Conservation (phyloP, 2,888 invertebrate species). For the Acanthosepion esculentum region DNA sequence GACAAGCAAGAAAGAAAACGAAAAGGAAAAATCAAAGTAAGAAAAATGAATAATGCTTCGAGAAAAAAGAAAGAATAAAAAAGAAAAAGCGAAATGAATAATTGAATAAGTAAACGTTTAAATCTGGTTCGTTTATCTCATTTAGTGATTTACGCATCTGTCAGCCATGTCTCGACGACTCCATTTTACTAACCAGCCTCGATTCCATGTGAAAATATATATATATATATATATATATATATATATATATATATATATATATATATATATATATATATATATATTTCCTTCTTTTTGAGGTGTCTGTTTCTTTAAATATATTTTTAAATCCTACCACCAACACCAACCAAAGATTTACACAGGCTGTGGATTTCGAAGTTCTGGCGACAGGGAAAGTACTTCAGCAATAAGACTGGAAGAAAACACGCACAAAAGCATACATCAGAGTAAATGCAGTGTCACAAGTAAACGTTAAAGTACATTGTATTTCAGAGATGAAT, state of each 20-base stretch:
- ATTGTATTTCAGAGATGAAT: too few relatives aligned
- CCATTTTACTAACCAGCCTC: background rate
- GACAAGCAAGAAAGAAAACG: background rate
- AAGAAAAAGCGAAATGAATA: background rate
- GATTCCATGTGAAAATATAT: background rate
- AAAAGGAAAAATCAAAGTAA: background rate
- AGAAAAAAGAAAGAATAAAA: background rate
- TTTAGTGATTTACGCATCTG: constrained; percentile 2
- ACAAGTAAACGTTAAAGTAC: too few relatives aligned
- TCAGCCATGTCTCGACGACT: background rate
- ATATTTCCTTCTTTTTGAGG: background rate
- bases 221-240: too few relatives aligned
- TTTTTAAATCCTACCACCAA: background rate
- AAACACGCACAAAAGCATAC: background rate
- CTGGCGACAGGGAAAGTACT: background rate
- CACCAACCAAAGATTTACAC: background rate
- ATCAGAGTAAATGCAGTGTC: too few relatives aligned
- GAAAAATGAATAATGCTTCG: background rate
- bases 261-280: too few relatives aligned
- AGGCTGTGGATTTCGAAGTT: background rate
- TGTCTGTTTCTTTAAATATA: background rate
- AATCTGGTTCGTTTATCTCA: background rate
- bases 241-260: too few relatives aligned
- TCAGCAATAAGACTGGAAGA: background rate
- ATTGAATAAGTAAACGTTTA: background rate